Evolutionary conservation across 2,113 vertebrate genomes (phyloP).

Genomic region (Myxocyprinus asiaticus): DNA sequence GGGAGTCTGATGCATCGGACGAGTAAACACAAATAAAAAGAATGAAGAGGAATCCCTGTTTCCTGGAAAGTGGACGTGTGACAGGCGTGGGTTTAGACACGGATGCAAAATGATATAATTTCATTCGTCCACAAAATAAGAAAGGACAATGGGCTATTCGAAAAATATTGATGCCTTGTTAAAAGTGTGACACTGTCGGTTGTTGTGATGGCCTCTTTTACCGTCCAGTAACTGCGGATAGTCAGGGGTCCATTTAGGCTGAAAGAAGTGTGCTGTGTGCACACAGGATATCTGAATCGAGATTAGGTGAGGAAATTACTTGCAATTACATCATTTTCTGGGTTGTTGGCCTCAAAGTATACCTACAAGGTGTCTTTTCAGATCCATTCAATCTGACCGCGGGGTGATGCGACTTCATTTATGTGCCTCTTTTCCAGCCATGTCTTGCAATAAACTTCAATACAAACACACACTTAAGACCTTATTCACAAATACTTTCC

Average conservation of each 20-base stretch:
- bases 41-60: conserved; percentile 7
- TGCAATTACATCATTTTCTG: no score
- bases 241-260: neutral
- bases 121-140: neutral
- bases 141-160: neutral
- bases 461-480: no score
- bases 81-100: neutral
- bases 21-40: conserved; percentile 30
- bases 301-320: neutral
- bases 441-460: no score
- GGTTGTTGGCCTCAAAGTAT: no score
- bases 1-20: neutral
- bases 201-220: neutral
- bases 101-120: neutral
- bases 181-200: neutral
- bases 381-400: no score
- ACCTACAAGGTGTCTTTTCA: no score
- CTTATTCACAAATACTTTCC: no score
- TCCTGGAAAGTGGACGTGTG: neutral
- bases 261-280: neutral
- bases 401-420: no score
- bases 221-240: neutral
- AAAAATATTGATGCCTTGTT: neutral
- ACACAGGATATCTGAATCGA: conserved; percentile 3
- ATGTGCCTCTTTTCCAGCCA: no score